phyloP scores from a whole-genome alignment of 1,140 invertebrate species.

The Bradynema listronoti region DNA sequence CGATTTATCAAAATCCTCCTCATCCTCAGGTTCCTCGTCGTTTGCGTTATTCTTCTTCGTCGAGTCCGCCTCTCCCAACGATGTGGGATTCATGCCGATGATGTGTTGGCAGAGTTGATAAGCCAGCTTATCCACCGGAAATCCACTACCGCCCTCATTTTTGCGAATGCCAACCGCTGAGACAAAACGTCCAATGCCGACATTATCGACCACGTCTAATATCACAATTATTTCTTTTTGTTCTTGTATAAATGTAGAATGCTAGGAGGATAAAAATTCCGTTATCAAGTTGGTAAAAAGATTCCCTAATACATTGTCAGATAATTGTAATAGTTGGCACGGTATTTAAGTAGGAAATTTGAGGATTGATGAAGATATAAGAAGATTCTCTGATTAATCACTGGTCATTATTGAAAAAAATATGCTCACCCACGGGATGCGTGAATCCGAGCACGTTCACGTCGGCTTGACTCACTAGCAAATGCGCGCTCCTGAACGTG shows the following conservation, averaged over 20 bases:
- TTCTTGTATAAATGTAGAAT: too few relatives aligned
- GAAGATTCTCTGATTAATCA: constrained; percentile 11
- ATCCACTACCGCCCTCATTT: constrained; percentile 14
- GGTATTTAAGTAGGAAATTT: too few relatives aligned
- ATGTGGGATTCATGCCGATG: constrained; percentile 50
- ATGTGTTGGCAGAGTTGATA: constrained; percentile 55
- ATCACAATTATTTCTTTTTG: neutral
- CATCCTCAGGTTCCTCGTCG: too few relatives aligned
- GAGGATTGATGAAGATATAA: neutral
- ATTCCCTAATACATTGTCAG: too few relatives aligned
- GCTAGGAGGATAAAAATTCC: too few relatives aligned
- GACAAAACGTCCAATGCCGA: constrained; percentile 45
- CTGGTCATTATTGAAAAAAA: too few relatives aligned
- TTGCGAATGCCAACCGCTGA: constrained; percentile 41
- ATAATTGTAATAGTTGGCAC: too few relatives aligned
- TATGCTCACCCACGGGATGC: constrained; percentile 50
- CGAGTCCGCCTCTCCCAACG: constrained; percentile 34
- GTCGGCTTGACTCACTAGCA: constrained; percentile 21
- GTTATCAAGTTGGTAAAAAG: too few relatives aligned
- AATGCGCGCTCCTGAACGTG: constrained; percentile 23
- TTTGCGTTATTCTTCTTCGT: too few relatives aligned
- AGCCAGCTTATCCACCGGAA: constrained; percentile 39
- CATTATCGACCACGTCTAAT: constrained; percentile 38
- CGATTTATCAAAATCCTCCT: too few relatives aligned
- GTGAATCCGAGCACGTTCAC: constrained; percentile 32